Conservation (phyloP, 2,113 vertebrate genomes). For the Fulica atra region DNA sequence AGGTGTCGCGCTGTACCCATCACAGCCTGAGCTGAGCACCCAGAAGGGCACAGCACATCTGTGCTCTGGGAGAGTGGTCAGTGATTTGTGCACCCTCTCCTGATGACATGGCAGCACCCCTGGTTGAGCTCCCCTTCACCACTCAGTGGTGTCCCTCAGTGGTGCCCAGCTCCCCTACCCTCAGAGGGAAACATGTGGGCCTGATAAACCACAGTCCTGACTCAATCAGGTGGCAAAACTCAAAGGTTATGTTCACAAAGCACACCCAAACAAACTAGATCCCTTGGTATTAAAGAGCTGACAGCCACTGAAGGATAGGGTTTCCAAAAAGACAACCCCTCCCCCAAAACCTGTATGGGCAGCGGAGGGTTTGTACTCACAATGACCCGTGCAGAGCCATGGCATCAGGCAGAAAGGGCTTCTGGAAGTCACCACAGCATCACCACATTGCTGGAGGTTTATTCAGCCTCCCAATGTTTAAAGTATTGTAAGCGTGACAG, state of each 20-base stretch:
- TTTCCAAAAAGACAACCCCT: background rate
- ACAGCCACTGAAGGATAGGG: background rate
- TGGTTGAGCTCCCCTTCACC: background rate
- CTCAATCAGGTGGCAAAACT: background rate
- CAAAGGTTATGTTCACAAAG: background rate
- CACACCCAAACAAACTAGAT: background rate
- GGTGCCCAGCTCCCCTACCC: background rate
- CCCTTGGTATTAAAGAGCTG: background rate
- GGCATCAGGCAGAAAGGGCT: background rate
- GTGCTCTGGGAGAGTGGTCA: accelerated
- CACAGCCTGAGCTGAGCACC: background rate
- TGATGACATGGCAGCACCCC: background rate
- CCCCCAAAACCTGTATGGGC: background rate
- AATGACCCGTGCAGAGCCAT: accelerated
- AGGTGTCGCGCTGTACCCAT: background rate
- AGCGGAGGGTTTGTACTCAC: background rate
- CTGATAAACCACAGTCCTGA: background rate
- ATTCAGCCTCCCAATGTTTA: background rate
- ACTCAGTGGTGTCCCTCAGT: accelerated
- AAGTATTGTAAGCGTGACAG: background rate
- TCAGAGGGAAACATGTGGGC: accelerated
- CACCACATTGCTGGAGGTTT: background rate
- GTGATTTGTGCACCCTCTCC: background rate
- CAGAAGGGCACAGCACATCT: accelerated
- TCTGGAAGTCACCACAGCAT: background rate